Evolutionary conservation across 2,113 vertebrate genomes (phyloP).

Genomic region (Euleptes europaea): DNA sequence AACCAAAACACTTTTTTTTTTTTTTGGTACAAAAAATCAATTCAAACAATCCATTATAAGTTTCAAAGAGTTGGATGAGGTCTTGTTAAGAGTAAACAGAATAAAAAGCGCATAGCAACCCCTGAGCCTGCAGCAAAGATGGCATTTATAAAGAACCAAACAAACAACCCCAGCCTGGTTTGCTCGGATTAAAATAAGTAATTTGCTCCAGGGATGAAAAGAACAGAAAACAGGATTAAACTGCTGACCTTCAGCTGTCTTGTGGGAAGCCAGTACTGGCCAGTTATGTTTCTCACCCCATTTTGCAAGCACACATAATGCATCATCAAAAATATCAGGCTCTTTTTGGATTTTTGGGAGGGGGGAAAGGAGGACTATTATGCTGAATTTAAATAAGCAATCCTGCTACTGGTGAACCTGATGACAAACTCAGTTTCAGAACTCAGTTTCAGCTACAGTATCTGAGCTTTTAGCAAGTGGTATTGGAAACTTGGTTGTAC

Average conservation of each 20-base stretch:
- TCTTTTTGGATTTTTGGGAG: neutral
- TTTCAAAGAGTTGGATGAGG: constrained; percentile 53
- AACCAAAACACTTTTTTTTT: neutral
- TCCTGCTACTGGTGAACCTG: neutral
- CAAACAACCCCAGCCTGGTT: neutral
- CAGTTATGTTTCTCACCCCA: neutral
- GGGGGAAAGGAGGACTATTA: too few relatives aligned
- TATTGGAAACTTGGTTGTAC: neutral
- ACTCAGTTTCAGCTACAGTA: neutral
- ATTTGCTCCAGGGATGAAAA: constrained; percentile 48
- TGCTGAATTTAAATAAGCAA: neutral
- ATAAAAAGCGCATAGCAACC: neutral
- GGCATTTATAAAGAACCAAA: constrained; percentile 32
- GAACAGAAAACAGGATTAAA: constrained; percentile 56
- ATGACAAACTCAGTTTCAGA: neutral
- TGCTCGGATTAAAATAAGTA: constrained; percentile 53
- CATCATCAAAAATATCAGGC: neutral
- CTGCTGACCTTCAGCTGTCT: constrained; percentile 14
- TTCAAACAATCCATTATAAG: constrained; percentile 14
- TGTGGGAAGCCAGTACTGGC: neutral
- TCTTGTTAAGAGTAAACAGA: constrained; percentile 53
- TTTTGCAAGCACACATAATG: neutral
- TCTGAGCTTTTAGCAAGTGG: neutral
- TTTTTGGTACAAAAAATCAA: neutral
- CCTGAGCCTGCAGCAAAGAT: constrained; percentile 26